Evolutionary conservation across 37 sponge, comb jelly and placozoan genomes (phyloP), one percentile per base, ranked within the genome.

Genomic region (Cladorhizidae sp.): DNA sequence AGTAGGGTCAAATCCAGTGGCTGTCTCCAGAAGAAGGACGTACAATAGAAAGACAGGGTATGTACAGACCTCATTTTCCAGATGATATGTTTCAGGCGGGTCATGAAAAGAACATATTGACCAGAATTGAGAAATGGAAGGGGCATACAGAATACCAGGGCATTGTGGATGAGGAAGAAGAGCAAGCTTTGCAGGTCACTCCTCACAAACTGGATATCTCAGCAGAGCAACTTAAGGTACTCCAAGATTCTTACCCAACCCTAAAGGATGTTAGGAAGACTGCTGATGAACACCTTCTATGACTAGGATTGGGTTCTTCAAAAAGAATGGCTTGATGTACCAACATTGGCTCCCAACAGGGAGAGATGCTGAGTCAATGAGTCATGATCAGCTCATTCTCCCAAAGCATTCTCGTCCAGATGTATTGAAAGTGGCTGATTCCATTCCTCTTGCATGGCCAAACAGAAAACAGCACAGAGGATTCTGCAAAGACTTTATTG

Each of bases 381-480:
- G 20, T 28, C 35, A 71, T 22, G 82, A 85, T 42, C 86, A 90
- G 43, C 62, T 90, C 32, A 85, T 90, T 14, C 64, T 90, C 2
- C 90, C 85, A 7, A 56, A 23, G 26, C 67, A 77, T 43, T 82
- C 61, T 35, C 28, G 80, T 1, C 14, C 32, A 21, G 50, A 23
- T 3, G 82, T 85, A 9, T 17, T 90, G 50, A 36, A 90, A 33
- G 23, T 90, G 69, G 90, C 77, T 45, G 86, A 21, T 87, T 87
- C 11, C 87, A 91, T 40, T 59, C n/a, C n/a, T n/a, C n/a, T n/a
- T n/a, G n/a, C n/a, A n/a, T 83, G 25, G 87, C 87, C 32, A 70
- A 67, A 29, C 71, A 82, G 70, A 91, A 84, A 75, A 91, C 92
- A 2, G 41, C 67, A 7, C 33, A 70, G 68, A 41, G 92, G 40